Evolutionary conservation across 2,797 vertebrate species (phyloP).

Genomic region (Sebastolobus altivelis): DNA sequence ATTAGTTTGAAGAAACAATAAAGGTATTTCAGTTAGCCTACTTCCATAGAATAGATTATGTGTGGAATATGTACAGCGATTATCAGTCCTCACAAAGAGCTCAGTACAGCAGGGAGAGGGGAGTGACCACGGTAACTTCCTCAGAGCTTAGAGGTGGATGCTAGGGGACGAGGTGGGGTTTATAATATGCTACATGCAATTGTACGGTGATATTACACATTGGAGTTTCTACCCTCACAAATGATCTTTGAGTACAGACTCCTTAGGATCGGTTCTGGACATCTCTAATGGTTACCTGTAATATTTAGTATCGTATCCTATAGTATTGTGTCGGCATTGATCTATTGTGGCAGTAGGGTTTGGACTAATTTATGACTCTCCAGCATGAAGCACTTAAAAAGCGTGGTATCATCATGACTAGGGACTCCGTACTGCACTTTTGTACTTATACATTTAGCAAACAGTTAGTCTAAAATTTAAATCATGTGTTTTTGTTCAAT

Average conservation of each 20-base stretch:
- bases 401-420: too few relatives aligned
- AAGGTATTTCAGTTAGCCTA: background rate
- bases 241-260: too few relatives aligned
- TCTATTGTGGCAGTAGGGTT: background rate
- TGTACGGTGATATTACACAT: background rate
- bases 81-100: background rate
- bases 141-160: background rate
- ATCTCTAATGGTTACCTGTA: background rate
- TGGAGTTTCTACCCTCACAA: too few relatives aligned
- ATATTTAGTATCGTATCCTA: background rate
- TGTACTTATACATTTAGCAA: background rate
- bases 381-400: background rate
- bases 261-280: too few relatives aligned
- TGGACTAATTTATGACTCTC: background rate
- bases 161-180: background rate
- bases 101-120: background rate
- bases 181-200: background rate
- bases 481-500: background rate
- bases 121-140: background rate
- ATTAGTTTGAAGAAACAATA: background rate
- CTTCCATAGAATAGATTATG: background rate
- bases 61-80: background rate
- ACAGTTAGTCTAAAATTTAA: background rate
- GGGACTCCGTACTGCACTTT: background rate
- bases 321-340: background rate